Conservation (phyloP, 1,140 invertebrate species). For the Saccostrea echinata region DNA sequence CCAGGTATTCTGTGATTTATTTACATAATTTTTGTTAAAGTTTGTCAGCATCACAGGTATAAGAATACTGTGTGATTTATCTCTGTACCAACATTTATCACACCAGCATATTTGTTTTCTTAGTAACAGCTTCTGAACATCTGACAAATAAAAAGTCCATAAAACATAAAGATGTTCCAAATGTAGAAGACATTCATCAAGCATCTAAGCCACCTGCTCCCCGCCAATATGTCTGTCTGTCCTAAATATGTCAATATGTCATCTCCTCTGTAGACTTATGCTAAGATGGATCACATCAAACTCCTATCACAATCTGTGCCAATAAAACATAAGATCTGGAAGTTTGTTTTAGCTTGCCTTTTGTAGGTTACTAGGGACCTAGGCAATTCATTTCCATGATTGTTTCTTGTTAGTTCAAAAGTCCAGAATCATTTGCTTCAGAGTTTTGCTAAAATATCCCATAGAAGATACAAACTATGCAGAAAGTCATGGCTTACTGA, state of each 20-base stretch:
- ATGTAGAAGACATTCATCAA: conserved; percentile 16
- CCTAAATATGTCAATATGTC: conserved; percentile 1
- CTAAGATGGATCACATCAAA: neutral
- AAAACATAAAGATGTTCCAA: neutral
- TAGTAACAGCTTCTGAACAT: neutral
- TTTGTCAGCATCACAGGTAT: too few relatives aligned
- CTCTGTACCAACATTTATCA: neutral
- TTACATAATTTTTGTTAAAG: too few relatives aligned
- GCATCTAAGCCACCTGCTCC: neutral
- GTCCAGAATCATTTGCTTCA: too few relatives aligned
- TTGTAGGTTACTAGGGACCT: neutral
- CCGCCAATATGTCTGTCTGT: neutral
- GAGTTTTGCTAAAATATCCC: too few relatives aligned
- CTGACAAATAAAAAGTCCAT: neutral
- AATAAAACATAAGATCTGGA: neutral
- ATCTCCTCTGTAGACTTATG: neutral
- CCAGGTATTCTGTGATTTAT: too few relatives aligned
- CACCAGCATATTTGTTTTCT: neutral
- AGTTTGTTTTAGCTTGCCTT: neutral
- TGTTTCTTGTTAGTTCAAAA: too few relatives aligned
- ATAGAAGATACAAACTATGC: too few relatives aligned
- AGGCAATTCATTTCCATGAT: neutral
- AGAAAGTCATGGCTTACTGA: too few relatives aligned
- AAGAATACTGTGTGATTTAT: neutral
- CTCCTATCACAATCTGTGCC: neutral